Base-by-base conservation (phyloP, 35 echinoderm and acorn worm species). In the Ptychodera flava region DNA sequence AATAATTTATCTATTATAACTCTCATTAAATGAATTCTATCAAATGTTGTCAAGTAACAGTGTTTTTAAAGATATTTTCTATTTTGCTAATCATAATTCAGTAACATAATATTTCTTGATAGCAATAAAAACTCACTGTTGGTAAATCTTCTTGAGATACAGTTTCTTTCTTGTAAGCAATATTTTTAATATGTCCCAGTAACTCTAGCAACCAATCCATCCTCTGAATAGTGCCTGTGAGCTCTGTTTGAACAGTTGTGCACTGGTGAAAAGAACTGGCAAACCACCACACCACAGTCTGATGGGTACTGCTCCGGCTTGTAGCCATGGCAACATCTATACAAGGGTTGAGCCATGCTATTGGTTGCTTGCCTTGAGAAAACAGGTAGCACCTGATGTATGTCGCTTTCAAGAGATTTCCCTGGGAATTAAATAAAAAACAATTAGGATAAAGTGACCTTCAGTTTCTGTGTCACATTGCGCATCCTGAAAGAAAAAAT, bases 321-420 rank as follows among this genome's bases (percentile, higher is more conserved):
- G 45, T 64, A 12, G 45, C 45, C 22, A 64, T 64, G 45, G 45
- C 45, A 64, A 22, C 45, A 95, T 90, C 93, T 79, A 95, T 85
- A 77, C 93, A 95, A 2, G 90, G 86, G 79, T 95, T 92, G 16
- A 95, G 87, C 90, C 90, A 92, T 37, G 78, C 80, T 16, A 95
- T 36, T 0, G 90, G 77, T 29, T 95, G 93, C 36, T 92, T 88
- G 33, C 90, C 93, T 37, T 78, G 35, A 38, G 85, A 88, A 1
- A 95, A 82, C n/a, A 92, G 35, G 79, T 95, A 89, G 16, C 86
- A 89, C 29, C 93, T 53, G 27, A 95, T 77, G 33, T 92, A 87
- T 0, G 87, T 87, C 78, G 90, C 64, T 34, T 87, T 92, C 22
- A 95, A 35, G 1, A 95, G 78, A 77, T 91, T 92, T 31, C 80